Evolutionary conservation across 2,113 vertebrate species (phyloP).

Genomic region (Sylvia atricapilla): DNA sequence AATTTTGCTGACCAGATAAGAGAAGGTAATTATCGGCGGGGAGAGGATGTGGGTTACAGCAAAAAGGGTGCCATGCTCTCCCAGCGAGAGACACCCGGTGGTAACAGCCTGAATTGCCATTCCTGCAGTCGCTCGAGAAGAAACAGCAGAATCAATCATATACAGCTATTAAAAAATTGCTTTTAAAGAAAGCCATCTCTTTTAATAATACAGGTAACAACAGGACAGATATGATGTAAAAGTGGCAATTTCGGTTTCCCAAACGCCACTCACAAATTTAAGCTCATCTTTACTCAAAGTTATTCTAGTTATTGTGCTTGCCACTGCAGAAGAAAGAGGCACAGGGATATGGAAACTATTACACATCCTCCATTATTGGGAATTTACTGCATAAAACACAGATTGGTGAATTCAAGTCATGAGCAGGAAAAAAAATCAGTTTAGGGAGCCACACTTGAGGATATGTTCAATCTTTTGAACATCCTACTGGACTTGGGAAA

Average conservation of each 20-base stretch:
- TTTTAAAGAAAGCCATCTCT: not conserved
- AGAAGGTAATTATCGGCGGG: not conserved
- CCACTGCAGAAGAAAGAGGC: not conserved
- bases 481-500: not conserved
- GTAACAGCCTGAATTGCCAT: not conserved
- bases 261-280: not conserved
- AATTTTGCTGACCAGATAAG: not conserved
- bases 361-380: not conserved
- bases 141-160: not conserved
- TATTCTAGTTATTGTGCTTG: not conserved
- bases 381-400: not conserved
- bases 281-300: not conserved
- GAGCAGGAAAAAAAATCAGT: not conserved
- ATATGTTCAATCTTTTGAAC: not conserved
- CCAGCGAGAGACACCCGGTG: not conserved
- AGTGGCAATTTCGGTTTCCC: not conserved
- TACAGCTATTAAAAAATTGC: not conserved
- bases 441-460: not conserved
- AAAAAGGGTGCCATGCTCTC: not conserved
- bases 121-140: not conserved
- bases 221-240: not conserved
- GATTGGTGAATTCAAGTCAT: not conserved
- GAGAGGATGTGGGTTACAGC: not conserved
- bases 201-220: not conserved
- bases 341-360: not conserved